A percentile compares a stretch with the other conserved stretches of the same genome.
Conservation (phyloP, 2,113 vertebrate species). For the Anas platyrhynchos region DNA sequence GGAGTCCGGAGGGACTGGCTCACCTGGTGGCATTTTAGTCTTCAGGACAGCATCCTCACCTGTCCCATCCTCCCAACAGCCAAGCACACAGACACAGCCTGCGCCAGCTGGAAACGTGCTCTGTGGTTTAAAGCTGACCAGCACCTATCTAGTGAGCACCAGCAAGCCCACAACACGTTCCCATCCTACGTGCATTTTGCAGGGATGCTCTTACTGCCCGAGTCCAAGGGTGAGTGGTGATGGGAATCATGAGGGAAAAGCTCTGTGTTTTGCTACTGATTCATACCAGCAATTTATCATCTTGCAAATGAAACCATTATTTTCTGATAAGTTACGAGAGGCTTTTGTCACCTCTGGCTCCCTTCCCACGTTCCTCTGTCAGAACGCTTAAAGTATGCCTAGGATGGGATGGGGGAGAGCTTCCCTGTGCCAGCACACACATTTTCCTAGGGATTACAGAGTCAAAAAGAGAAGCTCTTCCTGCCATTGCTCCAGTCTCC, state of each 20-base stretch:
- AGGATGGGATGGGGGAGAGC: background rate
- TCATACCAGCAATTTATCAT: background rate
- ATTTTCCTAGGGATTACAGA: background rate
- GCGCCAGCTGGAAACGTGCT: background rate
- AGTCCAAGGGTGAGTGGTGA: background rate
- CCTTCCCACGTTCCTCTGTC: background rate
- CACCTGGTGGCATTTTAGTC: background rate
- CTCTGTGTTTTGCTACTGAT: background rate
- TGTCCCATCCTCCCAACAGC: background rate
- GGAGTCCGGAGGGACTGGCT: background rate
- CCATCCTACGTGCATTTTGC: background rate
- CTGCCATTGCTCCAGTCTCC: background rate
- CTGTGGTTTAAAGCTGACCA: background rate
- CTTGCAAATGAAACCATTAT: background rate
- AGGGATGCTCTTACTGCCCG: background rate
- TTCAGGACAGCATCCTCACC: accelerated
- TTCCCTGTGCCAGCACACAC: background rate
- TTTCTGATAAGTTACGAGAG: background rate
- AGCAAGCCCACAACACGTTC: background rate
- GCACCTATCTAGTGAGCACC: background rate
- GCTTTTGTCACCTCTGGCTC: background rate
- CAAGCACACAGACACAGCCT: background rate
- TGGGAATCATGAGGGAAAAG: background rate
- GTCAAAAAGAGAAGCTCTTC: background rate
- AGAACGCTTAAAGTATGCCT: background rate